Evolutionary conservation across 1,140 invertebrate species (phyloP).

Genomic region (Plutomurus gul): DNA sequence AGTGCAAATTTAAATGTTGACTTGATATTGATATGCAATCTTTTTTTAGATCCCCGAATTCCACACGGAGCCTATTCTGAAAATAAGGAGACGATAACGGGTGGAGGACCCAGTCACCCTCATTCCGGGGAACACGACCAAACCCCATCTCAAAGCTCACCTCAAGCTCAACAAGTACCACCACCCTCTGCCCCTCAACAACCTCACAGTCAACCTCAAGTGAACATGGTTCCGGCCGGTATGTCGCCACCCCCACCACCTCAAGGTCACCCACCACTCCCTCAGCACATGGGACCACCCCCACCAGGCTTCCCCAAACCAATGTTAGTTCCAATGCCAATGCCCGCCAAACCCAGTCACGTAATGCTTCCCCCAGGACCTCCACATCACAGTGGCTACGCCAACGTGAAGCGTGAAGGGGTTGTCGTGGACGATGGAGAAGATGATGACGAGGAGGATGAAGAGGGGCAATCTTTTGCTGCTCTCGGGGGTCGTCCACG

Average conservation of each 20-base stretch:
- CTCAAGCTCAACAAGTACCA: slow-evolving; percentile 34
- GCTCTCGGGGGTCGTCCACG: slow-evolving; percentile 80
- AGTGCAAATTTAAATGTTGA: too few relatives aligned
- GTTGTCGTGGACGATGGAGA: slow-evolving; percentile 60
- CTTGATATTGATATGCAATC: background rate
- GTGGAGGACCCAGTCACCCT: slow-evolving; percentile 53
- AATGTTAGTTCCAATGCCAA: slow-evolving; percentile 18
- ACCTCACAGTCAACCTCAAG: too few relatives aligned
- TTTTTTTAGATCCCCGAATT: slow-evolving; percentile 75
- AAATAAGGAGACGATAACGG: slow-evolving; percentile 76
- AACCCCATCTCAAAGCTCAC: slow-evolving; percentile 60
- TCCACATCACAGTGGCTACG: slow-evolving; percentile 63
- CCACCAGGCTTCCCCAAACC: slow-evolving; percentile 53
- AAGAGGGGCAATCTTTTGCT: slow-evolving; percentile 72
- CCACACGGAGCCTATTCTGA: slow-evolving; percentile 78
- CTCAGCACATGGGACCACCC: background rate
- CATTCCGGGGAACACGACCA: slow-evolving; percentile 61
- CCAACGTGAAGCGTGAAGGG: slow-evolving; percentile 75
- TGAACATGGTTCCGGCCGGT: slow-evolving; percentile 44
- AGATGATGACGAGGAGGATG: slow-evolving; percentile 58
- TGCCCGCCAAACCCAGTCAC: slow-evolving; percentile 51
- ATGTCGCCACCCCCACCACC: background rate
- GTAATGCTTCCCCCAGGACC: slow-evolving; percentile 77
- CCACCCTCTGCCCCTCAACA: slow-evolving; percentile 48
- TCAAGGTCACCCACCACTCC: background rate